These are phyloP conservation scores for Eugnorisma glareosa DNA, from an alignment of 2,888 invertebrate species.

Conservation along the genomic window DNA sequence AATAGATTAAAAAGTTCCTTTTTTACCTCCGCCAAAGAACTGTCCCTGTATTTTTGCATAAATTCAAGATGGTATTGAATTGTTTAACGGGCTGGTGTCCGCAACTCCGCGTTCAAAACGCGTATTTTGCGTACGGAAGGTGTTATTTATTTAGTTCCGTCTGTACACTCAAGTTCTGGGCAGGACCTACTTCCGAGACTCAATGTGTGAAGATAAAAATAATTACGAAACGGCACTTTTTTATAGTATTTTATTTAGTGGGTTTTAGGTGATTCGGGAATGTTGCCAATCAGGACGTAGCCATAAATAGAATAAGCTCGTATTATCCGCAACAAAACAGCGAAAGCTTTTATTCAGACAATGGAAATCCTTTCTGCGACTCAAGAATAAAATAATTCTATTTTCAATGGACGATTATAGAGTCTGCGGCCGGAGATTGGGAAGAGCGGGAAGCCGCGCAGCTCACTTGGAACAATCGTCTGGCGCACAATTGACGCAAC, in stretches of 20 bases:
- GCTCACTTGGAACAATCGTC: constrained; percentile 27
- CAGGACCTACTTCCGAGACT: background rate
- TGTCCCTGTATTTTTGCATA: no score
- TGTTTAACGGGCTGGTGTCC: no score
- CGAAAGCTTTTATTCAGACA: background rate
- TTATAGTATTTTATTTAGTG: background rate
- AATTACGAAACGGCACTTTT: background rate
- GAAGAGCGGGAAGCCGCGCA: background rate
- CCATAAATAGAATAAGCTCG: background rate
- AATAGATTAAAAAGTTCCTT: no score
- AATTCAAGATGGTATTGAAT: no score
- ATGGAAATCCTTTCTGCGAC: background rate
- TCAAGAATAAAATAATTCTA: constrained; percentile 12
- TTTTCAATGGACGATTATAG: constrained; percentile 2
- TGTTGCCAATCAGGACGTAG: background rate
- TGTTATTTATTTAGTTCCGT: no score
- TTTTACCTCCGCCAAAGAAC: no score
- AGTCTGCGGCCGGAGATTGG: constrained; percentile 34
- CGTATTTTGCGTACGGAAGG: no score
- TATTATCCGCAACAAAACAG: background rate
- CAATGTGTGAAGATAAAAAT: background rate
- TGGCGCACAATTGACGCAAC: constrained; percentile 10
- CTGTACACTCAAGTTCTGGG: no score
- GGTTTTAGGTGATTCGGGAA: no score
- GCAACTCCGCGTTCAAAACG: no score